Conservation (phyloP, 2,888 invertebrate genomes). For the Oasisia sp. region DNA sequence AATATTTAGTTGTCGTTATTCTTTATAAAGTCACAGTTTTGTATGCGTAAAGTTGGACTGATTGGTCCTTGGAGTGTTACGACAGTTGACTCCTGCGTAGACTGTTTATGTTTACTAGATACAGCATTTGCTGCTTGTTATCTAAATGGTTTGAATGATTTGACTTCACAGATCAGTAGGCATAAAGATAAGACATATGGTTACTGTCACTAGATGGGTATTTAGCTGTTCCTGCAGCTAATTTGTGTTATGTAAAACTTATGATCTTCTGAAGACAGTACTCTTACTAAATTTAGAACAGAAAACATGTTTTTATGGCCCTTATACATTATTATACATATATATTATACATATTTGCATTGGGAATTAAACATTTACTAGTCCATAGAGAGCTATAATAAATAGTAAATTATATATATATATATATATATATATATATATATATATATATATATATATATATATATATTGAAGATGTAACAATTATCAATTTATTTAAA, state of each 20-base stretch:
- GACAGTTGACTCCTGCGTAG: neutral
- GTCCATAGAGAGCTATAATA: neutral
- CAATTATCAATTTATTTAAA: neutral
- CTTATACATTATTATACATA: neutral
- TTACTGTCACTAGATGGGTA: neutral
- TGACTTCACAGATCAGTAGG: neutral
- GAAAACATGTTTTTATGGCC: neutral
- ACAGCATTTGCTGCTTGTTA: neutral
- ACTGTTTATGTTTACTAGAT: constrained; percentile 3
- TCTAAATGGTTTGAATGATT: neutral
- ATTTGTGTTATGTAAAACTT: neutral
- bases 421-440: neutral
- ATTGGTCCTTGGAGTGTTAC: too few species aligned
- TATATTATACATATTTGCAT: neutral
- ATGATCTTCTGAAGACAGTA: neutral
- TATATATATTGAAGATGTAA: neutral
- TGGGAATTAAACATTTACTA: neutral
- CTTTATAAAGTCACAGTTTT: neutral
- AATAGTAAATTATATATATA: neutral
- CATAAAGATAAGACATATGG: constrained; percentile 1
- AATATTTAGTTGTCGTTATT: neutral
- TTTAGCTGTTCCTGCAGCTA: neutral
- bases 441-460: neutral
- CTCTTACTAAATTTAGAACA: too few species aligned
- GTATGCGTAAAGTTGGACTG: neutral